phyloP scores from a whole-genome alignment of 1,140 invertebrate genomes.

The Nymphalis io region DNA sequence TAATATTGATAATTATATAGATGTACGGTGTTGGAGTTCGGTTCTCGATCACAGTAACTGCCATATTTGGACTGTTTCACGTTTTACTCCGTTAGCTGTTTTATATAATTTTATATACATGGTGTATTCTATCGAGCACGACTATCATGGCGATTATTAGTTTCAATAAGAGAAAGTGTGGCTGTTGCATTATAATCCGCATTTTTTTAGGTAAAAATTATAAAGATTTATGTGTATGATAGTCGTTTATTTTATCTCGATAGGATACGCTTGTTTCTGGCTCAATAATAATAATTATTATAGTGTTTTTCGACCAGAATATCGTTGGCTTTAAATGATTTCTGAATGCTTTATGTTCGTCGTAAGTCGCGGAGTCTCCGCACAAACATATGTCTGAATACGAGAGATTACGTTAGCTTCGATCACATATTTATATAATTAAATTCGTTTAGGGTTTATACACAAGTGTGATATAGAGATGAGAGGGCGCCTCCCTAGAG shows the following conservation, averaged over 20 bases:
- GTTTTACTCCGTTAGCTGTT: conserved; percentile 40
- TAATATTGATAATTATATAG: background rate
- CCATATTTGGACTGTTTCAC: conserved; percentile 54
- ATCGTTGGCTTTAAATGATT: conserved; percentile 20
- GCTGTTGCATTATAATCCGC: background rate
- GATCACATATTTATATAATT: conserved; percentile 13
- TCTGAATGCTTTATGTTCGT: conserved; percentile 2
- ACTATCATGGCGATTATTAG: background rate
- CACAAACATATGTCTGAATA: conserved; percentile 10
- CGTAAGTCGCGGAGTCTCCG: conserved; percentile 19
- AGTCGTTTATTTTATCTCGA: background rate
- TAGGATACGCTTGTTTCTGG: conserved; percentile 22
- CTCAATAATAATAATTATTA: conserved; percentile 41
- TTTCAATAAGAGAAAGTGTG: background rate
- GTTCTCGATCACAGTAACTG: conserved; percentile 48
- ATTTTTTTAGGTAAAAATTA: background rate
- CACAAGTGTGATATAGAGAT: background rate
- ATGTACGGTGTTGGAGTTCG: conserved; percentile 24
- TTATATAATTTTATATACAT: conserved; percentile 30
- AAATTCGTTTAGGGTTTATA: conserved; percentile 15
- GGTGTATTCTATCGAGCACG: conserved; percentile 9
- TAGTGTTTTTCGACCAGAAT: conserved; percentile 20
- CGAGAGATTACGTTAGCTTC: conserved; percentile 21
- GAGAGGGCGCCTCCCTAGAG: background rate
- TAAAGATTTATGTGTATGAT: background rate